Percentiles rank a stretch among this genome's conserved stretches.
These are phyloP conservation scores for Serinus canaria DNA, from an alignment of 2,113 vertebrate species.

Conservation along the genomic window DNA sequence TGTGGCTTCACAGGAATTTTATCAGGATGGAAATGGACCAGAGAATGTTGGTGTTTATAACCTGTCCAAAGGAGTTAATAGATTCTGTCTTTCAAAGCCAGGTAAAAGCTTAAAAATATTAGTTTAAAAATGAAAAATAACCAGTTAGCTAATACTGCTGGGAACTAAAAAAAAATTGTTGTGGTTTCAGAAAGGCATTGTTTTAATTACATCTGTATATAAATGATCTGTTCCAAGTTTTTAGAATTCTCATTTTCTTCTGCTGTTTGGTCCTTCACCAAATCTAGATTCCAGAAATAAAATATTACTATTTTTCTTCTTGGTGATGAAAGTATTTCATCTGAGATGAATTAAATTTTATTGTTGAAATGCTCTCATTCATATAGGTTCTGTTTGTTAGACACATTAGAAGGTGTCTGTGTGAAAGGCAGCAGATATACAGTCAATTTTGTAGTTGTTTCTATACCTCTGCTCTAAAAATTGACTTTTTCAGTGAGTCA, in stretches of 20 bases:
- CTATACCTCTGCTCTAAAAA: neutral
- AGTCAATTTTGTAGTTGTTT: neutral
- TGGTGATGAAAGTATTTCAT: neutral
- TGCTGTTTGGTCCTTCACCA: neutral
- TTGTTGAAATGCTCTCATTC: neutral
- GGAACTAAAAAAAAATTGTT: neutral
- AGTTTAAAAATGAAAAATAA: neutral
- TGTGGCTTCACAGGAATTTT: conserved; percentile 86
- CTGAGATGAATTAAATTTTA: neutral
- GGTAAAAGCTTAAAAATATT: conserved; percentile 73
- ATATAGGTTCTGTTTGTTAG: neutral
- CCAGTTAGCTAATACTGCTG: neutral
- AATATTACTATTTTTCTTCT: neutral
- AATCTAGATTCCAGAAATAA: neutral
- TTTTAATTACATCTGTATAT: neutral
- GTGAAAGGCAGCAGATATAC: neutral
- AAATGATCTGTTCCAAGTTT: neutral
- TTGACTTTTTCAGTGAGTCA: neutral
- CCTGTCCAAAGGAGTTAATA: conserved; percentile 95
- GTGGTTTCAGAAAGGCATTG: neutral
- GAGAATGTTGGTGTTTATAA: conserved; percentile 98
- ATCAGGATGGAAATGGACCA: conserved; percentile 94
- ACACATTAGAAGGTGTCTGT: neutral
- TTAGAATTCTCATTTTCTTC: neutral
- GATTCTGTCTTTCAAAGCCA: conserved; percentile 97